Base-by-base conservation (phyloP, 2,113 vertebrate genomes). In the Calcarius ornatus region DNA sequence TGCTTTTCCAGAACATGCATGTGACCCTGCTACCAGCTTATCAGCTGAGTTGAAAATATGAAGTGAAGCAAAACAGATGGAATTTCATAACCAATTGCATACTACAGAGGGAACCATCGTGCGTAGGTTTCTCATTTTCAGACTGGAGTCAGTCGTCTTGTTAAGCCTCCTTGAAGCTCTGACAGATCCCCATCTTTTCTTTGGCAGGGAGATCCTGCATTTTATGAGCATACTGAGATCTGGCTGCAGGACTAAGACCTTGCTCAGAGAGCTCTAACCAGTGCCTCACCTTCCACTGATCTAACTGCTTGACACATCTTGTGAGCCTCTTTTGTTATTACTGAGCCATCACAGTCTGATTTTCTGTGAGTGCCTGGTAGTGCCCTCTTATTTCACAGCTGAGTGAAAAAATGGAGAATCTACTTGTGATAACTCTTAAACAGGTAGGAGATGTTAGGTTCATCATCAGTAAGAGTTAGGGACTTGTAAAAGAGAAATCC, bases 31-130 rank as follows among this genome's bases (percentile, higher is more conserved):
- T 80, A 72, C 40, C 57, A 85, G 71, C 40, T 94, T 85, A 86
- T 83, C 51, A 88, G 47, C 40, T 0, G 3, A 88, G 51, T 24
- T 90, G 82, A 83, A 97, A 96, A 93, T 51, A 81, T 0, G 5
- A 93, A 95, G 71, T 81, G 90, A 95, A 96, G 82, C 51, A 91
- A 95, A 95, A 75, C 79, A 96, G 87, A 85, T 94, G 85, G 93
- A 96, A 90, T 94, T 92, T 94, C 90, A 88, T 71, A 94, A 93
- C 93, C 78, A 90, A 94, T 87, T 96, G 86, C 65, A 95, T 93
- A 54, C 47, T 73, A 73, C 60, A 83, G 56, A 79, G 84, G 59
- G 42, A 90, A 90, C 38, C 16, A 3, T 56, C 86, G 78, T 59
- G 75, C 2, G 4, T 73, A 85, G 64, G 47, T 76, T 83, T 72